phyloP scores from a whole-genome alignment of 2,113 vertebrate species.

The Ceyx cyanopectus region DNA sequence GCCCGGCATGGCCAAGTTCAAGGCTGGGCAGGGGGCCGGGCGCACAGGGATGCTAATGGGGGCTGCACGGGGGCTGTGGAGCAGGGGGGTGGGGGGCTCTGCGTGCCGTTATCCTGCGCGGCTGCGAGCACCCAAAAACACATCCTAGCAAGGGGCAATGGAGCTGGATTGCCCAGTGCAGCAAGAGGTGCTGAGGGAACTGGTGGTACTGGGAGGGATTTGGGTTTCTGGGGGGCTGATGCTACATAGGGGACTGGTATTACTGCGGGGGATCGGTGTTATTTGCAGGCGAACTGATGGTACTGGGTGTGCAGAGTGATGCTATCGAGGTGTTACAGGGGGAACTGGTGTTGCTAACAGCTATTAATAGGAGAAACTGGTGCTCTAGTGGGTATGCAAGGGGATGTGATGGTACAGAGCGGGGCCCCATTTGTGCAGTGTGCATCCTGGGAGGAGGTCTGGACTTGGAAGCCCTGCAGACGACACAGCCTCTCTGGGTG shows the following conservation, averaged over 20 bases:
- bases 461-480: background rate
- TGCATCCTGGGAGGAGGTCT: background rate
- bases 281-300: background rate
- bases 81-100: background rate
- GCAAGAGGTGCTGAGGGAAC: background rate
- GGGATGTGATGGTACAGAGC: background rate
- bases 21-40: slow-evolving; percentile 63
- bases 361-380: background rate
- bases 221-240: background rate
- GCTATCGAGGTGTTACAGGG: background rate
- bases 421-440: background rate
- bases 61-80: background rate
- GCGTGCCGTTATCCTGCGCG: background rate
- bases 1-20: slow-evolving; percentile 72
- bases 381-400: background rate
- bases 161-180: background rate
- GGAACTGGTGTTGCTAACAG: background rate
- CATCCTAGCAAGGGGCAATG: background rate
- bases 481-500: background rate
- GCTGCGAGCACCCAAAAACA: background rate
- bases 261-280: background rate
- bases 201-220: background rate
- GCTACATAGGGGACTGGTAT: background rate
- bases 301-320: background rate
- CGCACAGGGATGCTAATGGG: slow-evolving; percentile 45